Conservation (phyloP, 2,888 invertebrate genomes). For the Tiliacea aurago region DNA sequence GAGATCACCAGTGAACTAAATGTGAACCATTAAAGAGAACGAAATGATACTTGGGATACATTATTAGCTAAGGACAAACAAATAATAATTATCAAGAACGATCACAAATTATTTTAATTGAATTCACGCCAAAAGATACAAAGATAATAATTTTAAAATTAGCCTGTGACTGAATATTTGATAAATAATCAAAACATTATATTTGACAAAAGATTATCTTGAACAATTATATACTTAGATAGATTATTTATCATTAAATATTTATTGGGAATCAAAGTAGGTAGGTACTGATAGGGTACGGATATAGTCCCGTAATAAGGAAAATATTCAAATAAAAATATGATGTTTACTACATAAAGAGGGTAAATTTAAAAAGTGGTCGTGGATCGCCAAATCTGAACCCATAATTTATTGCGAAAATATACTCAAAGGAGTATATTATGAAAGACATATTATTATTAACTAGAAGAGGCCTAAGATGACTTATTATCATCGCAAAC, state of each 20-base stretch:
- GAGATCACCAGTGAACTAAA: no score
- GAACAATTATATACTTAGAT: no score
- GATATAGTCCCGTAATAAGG: not conserved
- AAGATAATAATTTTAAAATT: slow-evolving; percentile 5
- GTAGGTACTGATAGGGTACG: not conserved
- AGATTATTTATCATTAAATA: slow-evolving; percentile 8
- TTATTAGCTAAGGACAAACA: not conserved
- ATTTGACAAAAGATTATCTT: slow-evolving; percentile 22
- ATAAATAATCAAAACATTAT: not conserved
- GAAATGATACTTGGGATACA: no score
- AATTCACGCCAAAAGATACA: not conserved
- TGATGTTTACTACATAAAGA: no score
- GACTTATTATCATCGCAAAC: not conserved
- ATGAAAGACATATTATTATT: not conserved
- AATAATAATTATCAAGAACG: not conserved
- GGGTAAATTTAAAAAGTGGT: not conserved
- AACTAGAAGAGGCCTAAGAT: not conserved
- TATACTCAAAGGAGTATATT: not conserved
- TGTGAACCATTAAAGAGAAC: no score
- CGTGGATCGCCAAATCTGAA: not conserved
- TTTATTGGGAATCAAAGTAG: not conserved
- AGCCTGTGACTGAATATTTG: not conserved
- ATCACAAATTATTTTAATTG: not conserved
- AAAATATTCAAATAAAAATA: no score
- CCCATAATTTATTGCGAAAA: not conserved